Evolutionary conservation across 1,140 invertebrate species (phyloP).

Genomic region (Drosophila mayri): DNA sequence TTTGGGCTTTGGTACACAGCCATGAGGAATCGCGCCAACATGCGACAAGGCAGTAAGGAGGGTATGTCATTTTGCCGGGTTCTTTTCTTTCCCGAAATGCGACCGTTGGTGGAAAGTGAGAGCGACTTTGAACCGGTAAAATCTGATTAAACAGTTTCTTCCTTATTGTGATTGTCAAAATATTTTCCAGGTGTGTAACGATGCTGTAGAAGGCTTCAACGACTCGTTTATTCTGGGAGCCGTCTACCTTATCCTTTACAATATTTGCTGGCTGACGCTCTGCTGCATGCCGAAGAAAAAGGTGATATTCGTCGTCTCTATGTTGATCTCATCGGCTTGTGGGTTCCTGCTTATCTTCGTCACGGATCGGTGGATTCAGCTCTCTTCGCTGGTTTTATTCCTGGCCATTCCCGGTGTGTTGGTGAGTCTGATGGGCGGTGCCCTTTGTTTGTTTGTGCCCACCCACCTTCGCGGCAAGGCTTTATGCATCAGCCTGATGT

Average conservation of each 20-base stretch:
- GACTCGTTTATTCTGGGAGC: slow-evolving; percentile 56
- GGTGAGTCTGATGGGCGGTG: slow-evolving; percentile 54
- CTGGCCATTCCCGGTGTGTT: slow-evolving; percentile 50
- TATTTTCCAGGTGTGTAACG: slow-evolving; percentile 48
- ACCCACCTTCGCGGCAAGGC: slow-evolving; percentile 60
- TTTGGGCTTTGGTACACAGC: slow-evolving; percentile 61
- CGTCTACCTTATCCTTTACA: slow-evolving; percentile 55
- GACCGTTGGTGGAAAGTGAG: slow-evolving; percentile 39
- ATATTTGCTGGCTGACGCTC: slow-evolving; percentile 53
- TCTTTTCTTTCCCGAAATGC: slow-evolving; percentile 29
- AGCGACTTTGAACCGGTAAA: slow-evolving; percentile 26
- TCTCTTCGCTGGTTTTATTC: slow-evolving; percentile 47
- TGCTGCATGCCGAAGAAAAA: slow-evolving; percentile 50
- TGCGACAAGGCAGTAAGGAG: slow-evolving; percentile 39
- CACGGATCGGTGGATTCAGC: slow-evolving; percentile 30
- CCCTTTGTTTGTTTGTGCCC: slow-evolving; percentile 56
- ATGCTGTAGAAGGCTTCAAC: slow-evolving; percentile 49
- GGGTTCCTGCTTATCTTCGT: slow-evolving; percentile 46
- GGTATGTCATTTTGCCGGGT: slow-evolving; percentile 54
- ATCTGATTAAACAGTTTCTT: neutral
- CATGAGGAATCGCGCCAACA: slow-evolving; percentile 60
- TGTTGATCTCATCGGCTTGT: slow-evolving; percentile 43
- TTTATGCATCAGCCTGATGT: slow-evolving; percentile 65
- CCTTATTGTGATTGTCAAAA: neutral
- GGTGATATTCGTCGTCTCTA: slow-evolving; percentile 39